A percentile compares a stretch with the other conserved stretches of the same genome.
Conservation (phyloP, 2,113 vertebrate species). For the Zosterops pallidus region DNA sequence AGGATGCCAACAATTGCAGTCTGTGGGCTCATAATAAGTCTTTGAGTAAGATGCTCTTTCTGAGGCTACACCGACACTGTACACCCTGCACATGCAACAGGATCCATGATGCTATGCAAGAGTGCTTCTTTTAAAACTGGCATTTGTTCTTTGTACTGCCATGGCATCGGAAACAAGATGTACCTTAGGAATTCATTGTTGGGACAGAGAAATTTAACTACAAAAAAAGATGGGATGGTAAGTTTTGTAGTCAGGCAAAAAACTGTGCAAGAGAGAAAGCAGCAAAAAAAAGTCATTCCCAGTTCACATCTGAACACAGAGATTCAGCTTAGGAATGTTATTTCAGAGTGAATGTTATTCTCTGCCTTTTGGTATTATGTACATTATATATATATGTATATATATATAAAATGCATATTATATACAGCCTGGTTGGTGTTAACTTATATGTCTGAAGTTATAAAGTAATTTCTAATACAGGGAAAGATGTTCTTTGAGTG, state of each 20-base stretch:
- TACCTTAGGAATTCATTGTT: neutral
- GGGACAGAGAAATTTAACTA: neutral
- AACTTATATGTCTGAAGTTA: neutral
- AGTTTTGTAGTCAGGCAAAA: neutral
- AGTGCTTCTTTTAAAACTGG: neutral
- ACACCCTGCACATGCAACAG: neutral
- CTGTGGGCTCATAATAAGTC: neutral
- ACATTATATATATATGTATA: too few relatives aligned
- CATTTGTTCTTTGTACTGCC: neutral
- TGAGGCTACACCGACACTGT: neutral
- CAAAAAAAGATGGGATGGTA: neutral
- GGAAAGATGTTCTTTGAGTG: neutral
- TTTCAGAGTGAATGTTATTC: neutral
- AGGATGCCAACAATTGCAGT: neutral
- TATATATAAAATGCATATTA: too few relatives aligned
- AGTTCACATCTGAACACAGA: neutral
- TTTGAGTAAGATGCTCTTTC: neutral
- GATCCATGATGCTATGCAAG: neutral
- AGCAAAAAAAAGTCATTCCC: neutral
- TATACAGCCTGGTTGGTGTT: neutral
- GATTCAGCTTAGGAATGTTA: neutral
- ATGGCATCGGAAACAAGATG: fast-evolving
- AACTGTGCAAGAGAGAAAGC: neutral
- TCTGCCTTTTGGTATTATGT: neutral
- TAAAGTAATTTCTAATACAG: neutral